Percentiles rank a stretch among this genome's conserved stretches.
Evolutionary conservation across 2,797 vertebrate species (phyloP).

Genomic region (Lycodopsis pacificus): DNA sequence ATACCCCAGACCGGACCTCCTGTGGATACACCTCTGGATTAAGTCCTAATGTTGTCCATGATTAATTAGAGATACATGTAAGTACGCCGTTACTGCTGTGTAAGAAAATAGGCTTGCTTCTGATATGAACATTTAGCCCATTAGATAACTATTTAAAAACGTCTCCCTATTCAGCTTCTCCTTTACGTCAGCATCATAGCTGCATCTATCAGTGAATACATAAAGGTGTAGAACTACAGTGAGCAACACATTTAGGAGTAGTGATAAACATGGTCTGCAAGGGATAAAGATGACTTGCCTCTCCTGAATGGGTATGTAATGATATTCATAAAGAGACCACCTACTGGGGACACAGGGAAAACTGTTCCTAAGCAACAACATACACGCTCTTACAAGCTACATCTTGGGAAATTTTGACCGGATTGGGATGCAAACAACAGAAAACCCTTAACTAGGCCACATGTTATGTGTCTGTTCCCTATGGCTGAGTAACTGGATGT

Average conservation of each 20-base stretch:
- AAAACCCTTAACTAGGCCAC: slow-evolving; percentile 79
- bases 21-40: slow-evolving; percentile 79
- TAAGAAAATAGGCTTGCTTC: background rate
- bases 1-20: slow-evolving; percentile 70
- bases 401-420: slow-evolving; percentile 83
- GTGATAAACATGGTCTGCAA: slow-evolving; percentile 68
- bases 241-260: slow-evolving; percentile 47
- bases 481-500: slow-evolving; percentile 62
- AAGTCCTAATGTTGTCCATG: slow-evolving; percentile 77
- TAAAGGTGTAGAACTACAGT: slow-evolving; percentile 28
- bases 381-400: slow-evolving; percentile 76
- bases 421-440: slow-evolving; percentile 80
- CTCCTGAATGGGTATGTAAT: slow-evolving; percentile 78
- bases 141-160: slow-evolving; percentile 23
- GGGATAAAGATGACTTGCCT: slow-evolving; percentile 72
- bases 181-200: slow-evolving; percentile 27
- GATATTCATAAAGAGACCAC: slow-evolving; percentile 85
- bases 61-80: slow-evolving; percentile 76
- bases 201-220: slow-evolving; percentile 32
- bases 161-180: background rate
- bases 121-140: background rate
- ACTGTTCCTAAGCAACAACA: slow-evolving; percentile 86
- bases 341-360: slow-evolving; percentile 76
- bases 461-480: slow-evolving; percentile 74
- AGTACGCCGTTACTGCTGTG: slow-evolving; percentile 23